Evolutionary conservation across 2,797 vertebrate genomes (phyloP), one percentile per base, ranked within the genome.

Genomic region (Coracias cyanogaster): DNA sequence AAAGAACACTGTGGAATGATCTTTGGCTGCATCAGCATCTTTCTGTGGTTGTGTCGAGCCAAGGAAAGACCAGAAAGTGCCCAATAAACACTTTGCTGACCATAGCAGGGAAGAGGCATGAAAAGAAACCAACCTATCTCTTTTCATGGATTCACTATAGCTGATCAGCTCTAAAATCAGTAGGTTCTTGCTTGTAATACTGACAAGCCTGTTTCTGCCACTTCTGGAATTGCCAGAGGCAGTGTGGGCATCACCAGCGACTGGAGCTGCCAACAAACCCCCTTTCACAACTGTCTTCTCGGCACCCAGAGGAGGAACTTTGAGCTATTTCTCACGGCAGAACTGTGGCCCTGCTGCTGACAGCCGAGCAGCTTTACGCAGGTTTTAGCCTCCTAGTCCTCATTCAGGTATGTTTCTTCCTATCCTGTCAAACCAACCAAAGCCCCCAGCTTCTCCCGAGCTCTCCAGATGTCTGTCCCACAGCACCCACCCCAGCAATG

Each of bases 11-110:
- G 39, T 78, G 91, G 93, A 95, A 94, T 25, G 82, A 88, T 95
- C 95, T 94, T 55, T 67, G 87, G 87, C 96, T 86, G 80, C 94
- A 80, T 95, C 93, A 90, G 89, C 95, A 92, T 76, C 91, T 94
- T 94, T 73, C 88, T 31, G 70, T 15, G 62, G 78, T 37, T 45
- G 81, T 77, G 93, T 37, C 0, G 62, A 94, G 93, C 94, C 94
- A 96, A 91, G 91, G 88, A 41, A 81, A 83, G 92, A 77, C 81
- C 93, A 83, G 89, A 91, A 95, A 95, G 86, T 84, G 90, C 93
- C 94, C 93, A 73, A 73, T 80, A 90, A 94, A 96, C 70, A 61
- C 74, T 95, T 93, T 82, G 82, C 93, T 93, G 96, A 89, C 66
- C 67, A 81, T 62, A 74, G 84, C 93, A 83, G 79, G 72, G 92